These are phyloP conservation scores for Cotesia chilonis DNA, from an alignment of 1,140 invertebrate genomes.

Conservation along the genomic window DNA sequence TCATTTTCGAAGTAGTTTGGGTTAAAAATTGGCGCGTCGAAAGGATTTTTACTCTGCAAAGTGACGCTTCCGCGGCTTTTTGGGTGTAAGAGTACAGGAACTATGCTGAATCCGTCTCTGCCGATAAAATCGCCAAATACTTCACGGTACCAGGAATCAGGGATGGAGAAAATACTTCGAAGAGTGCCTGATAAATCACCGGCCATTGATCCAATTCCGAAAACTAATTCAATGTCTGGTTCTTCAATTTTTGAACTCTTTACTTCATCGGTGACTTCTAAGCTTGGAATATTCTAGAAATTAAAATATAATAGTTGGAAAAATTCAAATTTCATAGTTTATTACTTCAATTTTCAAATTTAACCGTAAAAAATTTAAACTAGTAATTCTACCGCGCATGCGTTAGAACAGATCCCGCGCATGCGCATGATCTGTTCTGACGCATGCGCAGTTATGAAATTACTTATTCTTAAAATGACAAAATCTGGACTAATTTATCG, in stretches of 20 bases:
- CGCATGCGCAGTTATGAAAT: no score
- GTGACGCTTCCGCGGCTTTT: slow-evolving; percentile 77
- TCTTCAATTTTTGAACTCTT: slow-evolving; percentile 50
- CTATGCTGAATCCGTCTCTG: slow-evolving; percentile 70
- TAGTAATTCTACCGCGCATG: no score
- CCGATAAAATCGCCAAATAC: slow-evolving; percentile 67
- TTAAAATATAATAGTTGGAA: no score
- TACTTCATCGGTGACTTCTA: slow-evolving; percentile 1
- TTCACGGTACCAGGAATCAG: slow-evolving; percentile 69
- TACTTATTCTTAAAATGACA: no score
- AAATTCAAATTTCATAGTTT: no score
- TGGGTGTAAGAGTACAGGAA: slow-evolving; percentile 77
- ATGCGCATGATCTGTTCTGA: no score
- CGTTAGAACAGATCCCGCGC: no score
- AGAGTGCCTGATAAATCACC: slow-evolving; percentile 77
- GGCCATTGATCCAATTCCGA: slow-evolving; percentile 76
- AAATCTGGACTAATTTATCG: no score
- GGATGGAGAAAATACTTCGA: slow-evolving; percentile 71
- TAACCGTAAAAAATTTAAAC: no score
- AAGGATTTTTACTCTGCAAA: slow-evolving; percentile 75
- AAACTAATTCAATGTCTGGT: slow-evolving; percentile 82
- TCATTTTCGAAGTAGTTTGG: slow-evolving; percentile 80
- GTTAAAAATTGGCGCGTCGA: slow-evolving; percentile 76
- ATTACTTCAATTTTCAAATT: no score
- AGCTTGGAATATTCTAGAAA: neutral